Base-by-base conservation (phyloP, 2,797 vertebrate species). In the Hoplostethus mediterraneus region DNA sequence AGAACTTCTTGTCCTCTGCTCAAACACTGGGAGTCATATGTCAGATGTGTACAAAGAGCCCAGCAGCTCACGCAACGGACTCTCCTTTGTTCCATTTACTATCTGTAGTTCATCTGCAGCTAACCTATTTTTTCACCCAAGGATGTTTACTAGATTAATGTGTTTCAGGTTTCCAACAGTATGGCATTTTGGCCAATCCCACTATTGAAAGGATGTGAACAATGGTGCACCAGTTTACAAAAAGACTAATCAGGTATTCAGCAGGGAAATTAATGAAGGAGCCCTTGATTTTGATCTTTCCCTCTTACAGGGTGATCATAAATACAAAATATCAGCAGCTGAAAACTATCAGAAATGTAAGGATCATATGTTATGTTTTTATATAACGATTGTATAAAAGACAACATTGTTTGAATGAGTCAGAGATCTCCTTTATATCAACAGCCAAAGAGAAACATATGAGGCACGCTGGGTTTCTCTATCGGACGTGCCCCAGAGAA, bases 21-120 rank as follows among this genome's bases (percentile, higher is more conserved):
- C 77, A 71, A 84, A 89, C 51, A 76, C 71, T 10, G 11, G 80
- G 88, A 90, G 84, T 93, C 91, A 83, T 86, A 74, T 92, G 85
- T 93, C 92, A 90, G 83, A 76, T 90, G 87, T 83, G 78, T 74
- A 87, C 82, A 87, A 77, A 82, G 71, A 82, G 60, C 61, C 63
- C 73, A 75, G 54, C 64, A 73, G 81, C 66, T 87, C 71, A 73
- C 70, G 76, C 66, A 87, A 77, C 36, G 0, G 53, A 68, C 73
- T 67, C 56, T 58, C 67, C 71, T 67, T 78, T 82, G 72, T 82
- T 81, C 69, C 40, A 63, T 81, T 79, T 63, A 78, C 14, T 58
- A 13, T 60, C 69, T 83, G 40, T 71, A 81, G 14, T 72, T 61
- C 65, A 68, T 67, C 44, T 25, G 13, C 47, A 48, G 65, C 53